A percentile compares a stretch with the other conserved stretches of the same genome.
Conservation (phyloP, 2,797 vertebrate genomes). For the Muscicapa comitata region DNA sequence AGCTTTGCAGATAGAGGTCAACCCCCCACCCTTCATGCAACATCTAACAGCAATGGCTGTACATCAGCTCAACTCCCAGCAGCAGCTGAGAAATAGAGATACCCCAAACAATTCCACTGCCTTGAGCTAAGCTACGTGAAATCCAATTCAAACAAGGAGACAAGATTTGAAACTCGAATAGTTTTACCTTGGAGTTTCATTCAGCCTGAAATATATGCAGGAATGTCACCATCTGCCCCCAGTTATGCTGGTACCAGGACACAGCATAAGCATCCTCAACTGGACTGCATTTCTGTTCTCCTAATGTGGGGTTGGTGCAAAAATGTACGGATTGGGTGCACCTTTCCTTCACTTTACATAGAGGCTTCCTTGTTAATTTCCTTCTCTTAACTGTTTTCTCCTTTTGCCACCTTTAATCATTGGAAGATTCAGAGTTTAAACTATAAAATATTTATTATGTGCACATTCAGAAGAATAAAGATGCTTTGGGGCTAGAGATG, state of each 20-base stretch:
- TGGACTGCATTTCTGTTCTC: background rate
- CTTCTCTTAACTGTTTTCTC: background rate
- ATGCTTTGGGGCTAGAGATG: background rate
- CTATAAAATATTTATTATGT: background rate
- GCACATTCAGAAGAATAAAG: background rate
- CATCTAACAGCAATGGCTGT: background rate
- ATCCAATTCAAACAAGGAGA: background rate
- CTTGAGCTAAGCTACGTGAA: background rate
- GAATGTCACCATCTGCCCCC: background rate
- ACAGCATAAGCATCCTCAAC: background rate
- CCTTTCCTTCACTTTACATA: background rate
- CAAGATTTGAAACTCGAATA: background rate
- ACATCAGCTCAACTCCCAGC: background rate
- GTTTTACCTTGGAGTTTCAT: background rate
- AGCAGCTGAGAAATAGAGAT: background rate
- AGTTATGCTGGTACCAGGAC: background rate
- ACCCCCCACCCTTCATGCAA: background rate
- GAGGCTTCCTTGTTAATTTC: background rate
- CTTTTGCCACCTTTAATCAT: background rate
- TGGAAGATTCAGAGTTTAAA: background rate
- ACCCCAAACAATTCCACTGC: background rate
- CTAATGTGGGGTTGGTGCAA: fast-evolving
- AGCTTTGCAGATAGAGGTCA: background rate
- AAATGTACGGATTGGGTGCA: background rate
- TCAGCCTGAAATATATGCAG: background rate